These are phyloP conservation scores for Quadroppia sp. DNA, from an alignment of 2,888 invertebrate species.

Conservation along the genomic window DNA sequence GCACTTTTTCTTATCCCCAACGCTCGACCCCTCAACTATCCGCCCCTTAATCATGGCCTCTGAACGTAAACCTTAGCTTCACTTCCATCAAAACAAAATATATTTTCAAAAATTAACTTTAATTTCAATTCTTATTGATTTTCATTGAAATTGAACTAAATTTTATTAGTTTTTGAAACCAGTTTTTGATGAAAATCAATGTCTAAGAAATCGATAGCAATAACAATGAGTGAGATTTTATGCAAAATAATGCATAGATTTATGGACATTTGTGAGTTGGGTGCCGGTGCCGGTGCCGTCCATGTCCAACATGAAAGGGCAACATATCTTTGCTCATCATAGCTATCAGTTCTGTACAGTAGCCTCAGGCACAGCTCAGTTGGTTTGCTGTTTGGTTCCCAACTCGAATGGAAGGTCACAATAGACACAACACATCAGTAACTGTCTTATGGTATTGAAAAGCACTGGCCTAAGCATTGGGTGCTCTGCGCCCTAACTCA, in stretches of 20 bases:
- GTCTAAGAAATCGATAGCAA: neutral
- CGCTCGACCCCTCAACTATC: neutral
- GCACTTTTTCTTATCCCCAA: constrained; percentile 13
- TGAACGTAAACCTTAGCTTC: neutral
- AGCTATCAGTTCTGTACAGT: constrained; percentile 10
- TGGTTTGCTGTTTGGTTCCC: neutral
- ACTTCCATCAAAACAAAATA: neutral
- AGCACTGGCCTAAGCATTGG: too few relatives aligned
- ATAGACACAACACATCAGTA: constrained; percentile 27
- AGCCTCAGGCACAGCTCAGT: neutral
- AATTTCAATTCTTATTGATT: constrained; percentile 4
- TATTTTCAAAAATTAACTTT: neutral
- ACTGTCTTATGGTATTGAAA: neutral
- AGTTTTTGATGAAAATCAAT: neutral
- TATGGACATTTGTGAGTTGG: constrained; percentile 5
- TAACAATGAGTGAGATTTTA: neutral
- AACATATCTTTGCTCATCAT: constrained; percentile 19
- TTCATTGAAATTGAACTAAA: neutral
- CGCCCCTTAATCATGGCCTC: constrained; percentile 16
- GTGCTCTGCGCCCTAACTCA: constrained; percentile 1
- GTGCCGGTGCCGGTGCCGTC: neutral
- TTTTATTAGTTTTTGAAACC: neutral
- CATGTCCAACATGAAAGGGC: constrained; percentile 13
- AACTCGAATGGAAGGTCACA: constrained; percentile 23
- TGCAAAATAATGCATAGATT: constrained; percentile 1